Conservation (phyloP, 53 echinoderm and acorn worm species). For the Holothuria leucospilota region DNA sequence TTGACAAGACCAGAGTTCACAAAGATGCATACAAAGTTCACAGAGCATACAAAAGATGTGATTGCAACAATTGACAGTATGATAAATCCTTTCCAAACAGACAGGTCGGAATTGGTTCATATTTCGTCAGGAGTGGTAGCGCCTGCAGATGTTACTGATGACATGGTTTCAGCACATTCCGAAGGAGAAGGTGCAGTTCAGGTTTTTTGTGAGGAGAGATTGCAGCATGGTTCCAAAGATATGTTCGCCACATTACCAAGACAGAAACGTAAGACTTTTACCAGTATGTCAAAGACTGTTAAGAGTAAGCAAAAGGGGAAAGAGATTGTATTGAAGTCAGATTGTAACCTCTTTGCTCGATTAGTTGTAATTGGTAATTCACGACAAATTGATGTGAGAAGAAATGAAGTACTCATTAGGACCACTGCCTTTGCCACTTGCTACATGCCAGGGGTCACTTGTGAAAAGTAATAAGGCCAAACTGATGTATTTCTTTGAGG, state of each 20-base stretch:
- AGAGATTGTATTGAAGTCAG: too few species aligned
- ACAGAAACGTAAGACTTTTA: conserved; percentile 31
- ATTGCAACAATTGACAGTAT: conserved; percentile 5
- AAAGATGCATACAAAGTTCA: too few species aligned
- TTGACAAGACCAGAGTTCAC: not conserved
- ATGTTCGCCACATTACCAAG: conserved; percentile 28
- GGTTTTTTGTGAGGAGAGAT: not conserved
- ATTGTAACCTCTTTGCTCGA: too few species aligned
- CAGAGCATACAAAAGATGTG: not conserved
- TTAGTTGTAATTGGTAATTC: too few species aligned
- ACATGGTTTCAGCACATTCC: not conserved
- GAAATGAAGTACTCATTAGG: too few species aligned
- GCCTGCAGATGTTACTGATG: conserved; percentile 9
- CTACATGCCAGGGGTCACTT: too few species aligned
- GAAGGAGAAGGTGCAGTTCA: conserved; percentile 24
- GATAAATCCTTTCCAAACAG: conserved; percentile 58
- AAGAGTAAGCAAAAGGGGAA: too few species aligned
- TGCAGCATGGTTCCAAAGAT: conserved; percentile 22
- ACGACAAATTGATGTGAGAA: too few species aligned
- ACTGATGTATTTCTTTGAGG: too few species aligned
- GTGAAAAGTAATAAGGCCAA: too few species aligned
- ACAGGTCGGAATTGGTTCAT: conserved; percentile 21
- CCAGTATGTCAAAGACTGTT: not conserved
- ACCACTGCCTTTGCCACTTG: too few species aligned
- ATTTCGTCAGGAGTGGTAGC: conserved; percentile 62